phyloP scores from a whole-genome alignment of 2,888 invertebrate species.

The Erebia epiphron region DNA sequence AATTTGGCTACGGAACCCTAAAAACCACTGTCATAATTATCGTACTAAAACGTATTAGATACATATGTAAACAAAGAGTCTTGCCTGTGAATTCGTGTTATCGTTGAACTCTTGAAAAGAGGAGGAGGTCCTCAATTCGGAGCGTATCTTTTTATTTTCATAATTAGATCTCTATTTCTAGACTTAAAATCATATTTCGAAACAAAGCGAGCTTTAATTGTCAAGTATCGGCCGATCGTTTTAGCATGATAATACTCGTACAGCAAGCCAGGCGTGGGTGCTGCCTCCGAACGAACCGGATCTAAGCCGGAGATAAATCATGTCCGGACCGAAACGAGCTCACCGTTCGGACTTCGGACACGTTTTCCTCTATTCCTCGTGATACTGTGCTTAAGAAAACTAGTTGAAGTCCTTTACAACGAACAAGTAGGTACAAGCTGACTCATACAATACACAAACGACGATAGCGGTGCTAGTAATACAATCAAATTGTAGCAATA shows the following conservation, averaged over 20 bases:
- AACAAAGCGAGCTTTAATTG: conserved; percentile 52
- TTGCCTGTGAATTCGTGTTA: too few species aligned
- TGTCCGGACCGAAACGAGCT: conserved; percentile 56
- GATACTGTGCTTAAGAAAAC: conserved; percentile 25
- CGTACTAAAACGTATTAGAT: too few species aligned
- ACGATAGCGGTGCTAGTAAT: conserved; percentile 9
- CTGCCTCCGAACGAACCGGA: conserved; percentile 66
- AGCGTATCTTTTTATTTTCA: background rate
- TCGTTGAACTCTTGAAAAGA: too few species aligned
- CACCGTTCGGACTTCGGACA: conserved; percentile 43
- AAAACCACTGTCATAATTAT: too few species aligned
- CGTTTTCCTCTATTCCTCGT: conserved; percentile 27
- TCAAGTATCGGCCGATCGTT: conserved; percentile 65
- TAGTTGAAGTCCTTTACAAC: conserved; percentile 18
- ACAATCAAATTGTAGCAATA: conserved; percentile 20
- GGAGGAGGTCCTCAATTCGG: too few species aligned
- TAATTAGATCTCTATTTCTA: background rate
- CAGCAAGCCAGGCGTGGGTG: conserved; percentile 74
- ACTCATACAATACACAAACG: conserved; percentile 15
- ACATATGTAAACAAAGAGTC: too few species aligned
- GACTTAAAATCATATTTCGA: background rate
- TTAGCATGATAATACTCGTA: conserved; percentile 64
- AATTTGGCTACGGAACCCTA: too few species aligned
- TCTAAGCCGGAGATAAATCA: conserved; percentile 75
- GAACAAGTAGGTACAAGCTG: conserved; percentile 17